phyloP scores from a whole-genome alignment of 2,888 invertebrate species.

The Argyra leucocephala region DNA sequence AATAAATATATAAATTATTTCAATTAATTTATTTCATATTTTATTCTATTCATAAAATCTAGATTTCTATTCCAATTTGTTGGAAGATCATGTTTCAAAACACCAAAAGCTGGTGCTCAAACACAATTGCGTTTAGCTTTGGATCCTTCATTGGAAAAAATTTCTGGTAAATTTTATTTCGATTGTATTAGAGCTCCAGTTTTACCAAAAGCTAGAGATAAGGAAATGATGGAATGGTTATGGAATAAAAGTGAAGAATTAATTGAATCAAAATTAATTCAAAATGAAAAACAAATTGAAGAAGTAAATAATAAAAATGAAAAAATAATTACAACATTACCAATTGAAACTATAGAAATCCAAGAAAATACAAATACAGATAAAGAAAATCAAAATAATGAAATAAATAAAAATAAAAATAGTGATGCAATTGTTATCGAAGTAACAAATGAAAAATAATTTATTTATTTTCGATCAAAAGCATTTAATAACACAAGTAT shows the following conservation, averaged over 20 bases:
- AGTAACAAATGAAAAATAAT: background rate
- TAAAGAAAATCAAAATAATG: background rate
- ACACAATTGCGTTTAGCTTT: slow-evolving; percentile 37
- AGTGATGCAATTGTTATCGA: background rate
- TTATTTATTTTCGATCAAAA: background rate
- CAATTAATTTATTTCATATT: slow-evolving; percentile 23
- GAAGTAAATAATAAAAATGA: background rate
- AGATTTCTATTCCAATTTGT: too few relatives aligned
- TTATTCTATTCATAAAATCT: slow-evolving; percentile 26
- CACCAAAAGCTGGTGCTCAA: slow-evolving; percentile 39
- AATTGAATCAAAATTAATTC: slow-evolving; percentile 27
- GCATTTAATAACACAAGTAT: too few relatives aligned
- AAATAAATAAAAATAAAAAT: background rate
- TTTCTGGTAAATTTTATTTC: slow-evolving; percentile 44
- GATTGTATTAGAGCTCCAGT: slow-evolving; percentile 50
- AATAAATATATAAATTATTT: slow-evolving; percentile 19
- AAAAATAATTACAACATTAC: background rate
- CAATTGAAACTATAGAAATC: slow-evolving; percentile 13
- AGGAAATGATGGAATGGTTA: slow-evolving; percentile 49
- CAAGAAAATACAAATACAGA: background rate
- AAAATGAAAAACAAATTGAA: background rate
- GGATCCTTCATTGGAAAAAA: slow-evolving; percentile 36
- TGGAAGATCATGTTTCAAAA: slow-evolving; percentile 34
- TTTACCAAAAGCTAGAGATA: slow-evolving; percentile 47
- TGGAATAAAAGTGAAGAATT: slow-evolving; percentile 49